Conservation (phyloP, 2,797 vertebrate species). For the Tiaroga cobitis region DNA sequence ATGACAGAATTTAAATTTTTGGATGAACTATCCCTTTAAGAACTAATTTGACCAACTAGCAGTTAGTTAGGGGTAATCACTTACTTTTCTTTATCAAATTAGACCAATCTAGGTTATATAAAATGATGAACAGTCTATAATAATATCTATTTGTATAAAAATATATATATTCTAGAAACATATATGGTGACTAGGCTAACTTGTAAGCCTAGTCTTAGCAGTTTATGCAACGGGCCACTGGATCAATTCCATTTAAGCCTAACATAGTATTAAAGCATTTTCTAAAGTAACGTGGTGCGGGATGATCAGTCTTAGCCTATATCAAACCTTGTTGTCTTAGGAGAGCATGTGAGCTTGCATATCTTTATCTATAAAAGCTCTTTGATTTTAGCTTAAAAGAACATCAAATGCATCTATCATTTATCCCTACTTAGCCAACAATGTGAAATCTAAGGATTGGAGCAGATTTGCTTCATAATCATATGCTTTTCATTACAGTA, state of each 20-base stretch:
- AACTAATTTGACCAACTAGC: not conserved
- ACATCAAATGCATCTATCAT: conserved; percentile 11
- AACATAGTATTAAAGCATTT: not conserved
- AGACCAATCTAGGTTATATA: not conserved
- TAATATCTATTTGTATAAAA: no score
- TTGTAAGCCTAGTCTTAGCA: not conserved
- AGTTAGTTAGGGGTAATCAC: not conserved
- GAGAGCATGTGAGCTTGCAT: not conserved
- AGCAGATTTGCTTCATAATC: not conserved
- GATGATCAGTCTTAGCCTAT: not conserved
- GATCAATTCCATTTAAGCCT: not conserved
- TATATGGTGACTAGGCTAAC: not conserved
- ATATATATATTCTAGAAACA: not conserved
- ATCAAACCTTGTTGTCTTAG: not conserved
- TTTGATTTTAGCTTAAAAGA: conserved; percentile 12
- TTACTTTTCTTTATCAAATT: not conserved
- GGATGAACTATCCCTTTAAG: not conserved
- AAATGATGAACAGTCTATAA: no score
- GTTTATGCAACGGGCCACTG: not conserved
- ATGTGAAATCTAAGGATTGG: conserved; percentile 7
- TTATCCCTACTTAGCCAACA: not conserved
- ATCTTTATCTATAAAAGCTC: conserved; percentile 3
- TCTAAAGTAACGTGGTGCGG: not conserved
- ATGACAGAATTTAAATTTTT: no score
- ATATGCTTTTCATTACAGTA: not conserved